Base-by-base conservation (phyloP, 1,140 invertebrate genomes). In the Himalopsyche phryganea region DNA sequence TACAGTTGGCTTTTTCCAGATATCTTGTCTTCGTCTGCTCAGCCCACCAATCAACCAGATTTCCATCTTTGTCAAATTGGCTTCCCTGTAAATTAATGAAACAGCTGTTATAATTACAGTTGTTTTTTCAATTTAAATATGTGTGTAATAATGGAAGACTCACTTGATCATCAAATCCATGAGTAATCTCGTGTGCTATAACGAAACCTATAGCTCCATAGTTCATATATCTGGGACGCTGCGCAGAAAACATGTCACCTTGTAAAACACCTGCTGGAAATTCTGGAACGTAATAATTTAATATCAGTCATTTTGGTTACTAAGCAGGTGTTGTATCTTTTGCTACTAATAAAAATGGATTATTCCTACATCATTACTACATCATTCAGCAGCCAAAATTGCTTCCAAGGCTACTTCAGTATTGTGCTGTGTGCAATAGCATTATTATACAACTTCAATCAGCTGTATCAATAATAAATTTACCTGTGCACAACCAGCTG, bases 121-220 rank as follows among this genome's bases (percentile, higher is more conserved):
- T n/a, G n/a, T n/a, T n/a, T n/a, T n/a, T n/a, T n/a, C n/a, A n/a
- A n/a, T n/a, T n/a, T n/a, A 28, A 28, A 28, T 28, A 28, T 3
- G 9, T 28, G 9, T 28, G 3, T 9, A 28, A 9, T 28, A 9
- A 28, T 9, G 9, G 23, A 28, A 28, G 3, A 28, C 23, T 61
- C 50, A 79, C 80, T 73, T 91, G 86, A 70, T 94, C 91, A 74
- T 96, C 92, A 69, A 95, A 96, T 7, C 90, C 92, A 69, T 96
- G 93, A 0, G 92, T 95, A 41, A 97, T 91, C 80, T 96, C 92
- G 67, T 95, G 92, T 0, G 91, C 93, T 71, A 96, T 92, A 4
- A 96, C 88, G 65, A 91, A 92, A 2, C 93, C 93, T 66, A 96
- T 92, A 5, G 88, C 90, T 49, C 91, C 92, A 67, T 90, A 96